Base-by-base conservation (phyloP, 1,140 invertebrate species). In the Cherax quadricarinatus region DNA sequence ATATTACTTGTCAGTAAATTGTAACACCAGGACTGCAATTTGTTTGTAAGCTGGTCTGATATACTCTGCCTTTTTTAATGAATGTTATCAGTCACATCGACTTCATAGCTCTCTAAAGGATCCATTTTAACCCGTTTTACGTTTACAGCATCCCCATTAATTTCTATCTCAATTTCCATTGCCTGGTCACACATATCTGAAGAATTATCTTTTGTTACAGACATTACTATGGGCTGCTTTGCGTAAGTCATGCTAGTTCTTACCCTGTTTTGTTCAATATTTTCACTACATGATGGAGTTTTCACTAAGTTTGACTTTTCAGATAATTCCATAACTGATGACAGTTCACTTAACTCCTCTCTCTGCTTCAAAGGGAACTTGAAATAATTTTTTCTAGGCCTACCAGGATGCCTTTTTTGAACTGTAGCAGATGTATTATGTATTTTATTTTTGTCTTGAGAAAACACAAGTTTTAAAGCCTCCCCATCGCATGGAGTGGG, bases 31-130 rank as follows among this genome's bases (percentile, higher is more conserved):
- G 30, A 41, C 0, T 41, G 30, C 30, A 41, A 41, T 41, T 41
- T 41, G 30, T 41, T 41, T 41, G 30, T 41, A 41, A 41, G 30
- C 2, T 41, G 30, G 30, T 41, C 30, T 41, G 30, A 41, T 41
- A 41, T 41, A 41, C 0, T 41, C 30, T 41, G 30, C 30, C 30
- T 41, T 1, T 41, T 41, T 57, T 57, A 14, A 57, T 57, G 66
- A 86, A 21, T n/a, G 41, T 60, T 70, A 86, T 89, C 80, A 24
- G 81, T 57, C 53, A 85, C 81, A 78, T 90, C 73, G 6, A 90
- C 88, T 60, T 90, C 88, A 90, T 78, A 51, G 16, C 75, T 85
- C 49, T 90, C 88, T 18, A 90, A 53, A 60, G 88, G 88, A n/a
- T 90, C 88, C 21, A 70, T 18, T 21, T 84, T 90, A n/a, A 90